These are phyloP conservation scores for Chrysolina haemoptera DNA, from an alignment of 2,888 invertebrate species.

Conservation along the genomic window DNA sequence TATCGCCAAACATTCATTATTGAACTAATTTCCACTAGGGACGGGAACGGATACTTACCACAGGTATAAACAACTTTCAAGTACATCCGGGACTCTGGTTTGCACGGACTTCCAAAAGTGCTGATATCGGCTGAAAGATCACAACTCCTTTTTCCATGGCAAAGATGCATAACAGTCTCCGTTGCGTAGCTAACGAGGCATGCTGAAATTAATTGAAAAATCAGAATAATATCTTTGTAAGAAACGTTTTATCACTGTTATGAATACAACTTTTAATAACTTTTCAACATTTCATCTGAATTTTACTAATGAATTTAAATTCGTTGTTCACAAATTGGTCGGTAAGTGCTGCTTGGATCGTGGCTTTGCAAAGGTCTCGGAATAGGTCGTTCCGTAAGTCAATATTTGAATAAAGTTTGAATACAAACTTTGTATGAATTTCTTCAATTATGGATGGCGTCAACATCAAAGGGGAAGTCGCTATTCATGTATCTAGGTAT, in stretches of 20 bases:
- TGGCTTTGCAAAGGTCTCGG: conserved; percentile 4
- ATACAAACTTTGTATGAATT: conserved; percentile 19
- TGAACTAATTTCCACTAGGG: too few relatives aligned
- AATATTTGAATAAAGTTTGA: conserved; percentile 27
- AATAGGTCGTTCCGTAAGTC: conserved; percentile 14
- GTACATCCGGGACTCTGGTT: conserved; percentile 85
- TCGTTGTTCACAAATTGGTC: conserved; percentile 2
- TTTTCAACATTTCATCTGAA: conserved; percentile 7
- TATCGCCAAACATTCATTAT: too few relatives aligned
- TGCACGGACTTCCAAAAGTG: conserved; percentile 88
- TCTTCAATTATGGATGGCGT: conserved; percentile 19
- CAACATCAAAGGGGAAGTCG: conserved; percentile 24
- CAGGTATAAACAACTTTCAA: conserved; percentile 91
- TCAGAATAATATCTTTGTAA: background rate
- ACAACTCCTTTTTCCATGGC: conserved; percentile 87
- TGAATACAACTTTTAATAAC: conserved; percentile 16
- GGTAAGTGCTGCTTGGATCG: background rate
- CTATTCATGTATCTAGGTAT: conserved; percentile 23
- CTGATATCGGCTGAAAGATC: conserved; percentile 85
- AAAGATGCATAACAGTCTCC: conserved; percentile 89
- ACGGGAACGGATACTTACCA: conserved; percentile 74
- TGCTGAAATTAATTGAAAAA: conserved; percentile 73
- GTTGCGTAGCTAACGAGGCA: conserved; percentile 91
- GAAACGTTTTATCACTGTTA: background rate
- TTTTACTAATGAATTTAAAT: conserved; percentile 7